Evolutionary conservation across 2,797 vertebrate genomes (phyloP).

Genomic region (Sebastes itinus): DNA sequence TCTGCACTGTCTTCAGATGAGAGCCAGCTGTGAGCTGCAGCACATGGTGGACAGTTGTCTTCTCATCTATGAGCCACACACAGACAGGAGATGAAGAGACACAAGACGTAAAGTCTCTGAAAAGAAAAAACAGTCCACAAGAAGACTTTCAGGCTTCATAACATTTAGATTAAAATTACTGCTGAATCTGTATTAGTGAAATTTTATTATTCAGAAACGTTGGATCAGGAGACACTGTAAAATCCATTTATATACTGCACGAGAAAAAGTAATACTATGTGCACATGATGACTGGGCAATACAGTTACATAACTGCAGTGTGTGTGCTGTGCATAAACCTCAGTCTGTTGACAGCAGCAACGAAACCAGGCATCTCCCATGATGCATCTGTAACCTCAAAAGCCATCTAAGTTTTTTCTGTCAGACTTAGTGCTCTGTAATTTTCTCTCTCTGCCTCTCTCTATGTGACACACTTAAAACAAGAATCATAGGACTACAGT

Average conservation of each 20-base stretch:
- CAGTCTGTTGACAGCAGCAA: conserved; percentile 46
- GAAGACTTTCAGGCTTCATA: background rate
- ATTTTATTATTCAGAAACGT: background rate
- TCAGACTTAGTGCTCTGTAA: conserved; percentile 53
- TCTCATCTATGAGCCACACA: conserved; percentile 35
- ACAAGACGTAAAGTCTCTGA: background rate
- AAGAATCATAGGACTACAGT: conserved; percentile 36
- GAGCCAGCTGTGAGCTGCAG: conserved; percentile 67
- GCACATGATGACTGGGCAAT: conserved; percentile 30
- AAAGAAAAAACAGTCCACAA: background rate
- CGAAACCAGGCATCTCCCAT: conserved; percentile 66
- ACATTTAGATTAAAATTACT: background rate
- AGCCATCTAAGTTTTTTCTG: conserved; percentile 50
- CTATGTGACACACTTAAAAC: conserved; percentile 45
- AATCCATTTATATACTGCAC: conserved; percentile 21
- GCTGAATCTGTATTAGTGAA: background rate
- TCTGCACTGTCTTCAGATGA: conserved; percentile 59
- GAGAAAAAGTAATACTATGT: conserved; percentile 21
- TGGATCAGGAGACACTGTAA: background rate
- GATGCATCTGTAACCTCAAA: conserved; percentile 79
- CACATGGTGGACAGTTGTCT: conserved; percentile 51
- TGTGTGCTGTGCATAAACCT: conserved; percentile 32
- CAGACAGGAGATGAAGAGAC: conserved; percentile 28
- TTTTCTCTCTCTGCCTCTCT: conserved; percentile 53
- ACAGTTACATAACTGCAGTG: conserved; percentile 42